These are phyloP conservation scores for Therioaphis trifolii DNA, from an alignment of 2,888 invertebrate genomes.

Conservation along the genomic window DNA sequence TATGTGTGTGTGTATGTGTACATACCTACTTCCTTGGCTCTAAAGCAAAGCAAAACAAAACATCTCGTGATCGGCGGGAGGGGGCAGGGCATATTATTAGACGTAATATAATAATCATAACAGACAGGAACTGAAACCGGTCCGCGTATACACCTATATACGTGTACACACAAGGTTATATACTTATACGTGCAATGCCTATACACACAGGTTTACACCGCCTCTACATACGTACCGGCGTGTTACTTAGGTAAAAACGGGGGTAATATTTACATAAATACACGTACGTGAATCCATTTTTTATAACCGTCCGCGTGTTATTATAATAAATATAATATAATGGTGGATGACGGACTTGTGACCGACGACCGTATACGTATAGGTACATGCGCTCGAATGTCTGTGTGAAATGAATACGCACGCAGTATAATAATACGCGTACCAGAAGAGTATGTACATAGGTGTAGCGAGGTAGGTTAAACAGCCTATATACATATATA, in stretches of 20 bases:
- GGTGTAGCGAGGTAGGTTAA: too few relatives aligned
- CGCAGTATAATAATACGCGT: too few relatives aligned
- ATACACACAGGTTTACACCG: too few relatives aligned
- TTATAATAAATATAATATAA: background rate
- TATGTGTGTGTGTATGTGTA: too few relatives aligned
- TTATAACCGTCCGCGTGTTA: background rate
- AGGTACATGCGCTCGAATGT: background rate
- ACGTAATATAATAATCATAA: background rate
- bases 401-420: conserved; percentile 24
- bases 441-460: too few relatives aligned
- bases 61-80: conserved; percentile 26
- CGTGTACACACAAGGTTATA: too few relatives aligned
- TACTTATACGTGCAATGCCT: too few relatives aligned
- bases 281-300: conserved; percentile 53
- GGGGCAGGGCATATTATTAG: conserved; percentile 39
- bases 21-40: conserved; percentile 40
- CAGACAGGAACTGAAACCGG: conserved; percentile 60
- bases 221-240: too few relatives aligned
- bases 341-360: conserved; percentile 41
- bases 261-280: conserved; percentile 54
- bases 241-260: conserved; percentile 21
- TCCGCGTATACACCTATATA: background rate
- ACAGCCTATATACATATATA: background rate
- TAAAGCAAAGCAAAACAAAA: conserved; percentile 53
- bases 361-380: background rate